Evolutionary conservation across 2,113 vertebrate species (phyloP).

Genomic region (Cyanoderma ruficeps): DNA sequence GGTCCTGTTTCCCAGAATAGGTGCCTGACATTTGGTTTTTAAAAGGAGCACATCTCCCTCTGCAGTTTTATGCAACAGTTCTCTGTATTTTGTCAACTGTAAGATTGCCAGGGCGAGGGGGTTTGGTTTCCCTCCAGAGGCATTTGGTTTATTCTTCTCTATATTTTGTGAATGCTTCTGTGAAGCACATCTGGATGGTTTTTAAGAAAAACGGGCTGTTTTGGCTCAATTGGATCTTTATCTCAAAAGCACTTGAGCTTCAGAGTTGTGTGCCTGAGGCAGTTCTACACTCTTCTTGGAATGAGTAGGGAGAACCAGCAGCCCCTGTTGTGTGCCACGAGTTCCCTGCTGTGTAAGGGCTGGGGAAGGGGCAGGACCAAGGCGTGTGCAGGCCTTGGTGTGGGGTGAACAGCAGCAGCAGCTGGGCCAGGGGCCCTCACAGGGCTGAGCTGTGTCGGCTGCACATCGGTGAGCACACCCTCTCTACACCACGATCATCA

Average conservation of each 20-base stretch:
- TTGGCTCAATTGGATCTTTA: background rate
- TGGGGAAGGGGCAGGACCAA: background rate
- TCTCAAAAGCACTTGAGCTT: background rate
- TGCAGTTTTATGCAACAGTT: background rate
- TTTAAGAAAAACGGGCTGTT: background rate
- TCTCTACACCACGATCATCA: fast-evolving
- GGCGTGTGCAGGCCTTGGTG: fast-evolving
- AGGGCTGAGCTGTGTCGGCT: too few species aligned
- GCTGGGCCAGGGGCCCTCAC: background rate
- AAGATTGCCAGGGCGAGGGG: background rate
- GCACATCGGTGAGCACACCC: fast-evolving
- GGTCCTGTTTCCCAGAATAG: background rate
- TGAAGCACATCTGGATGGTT: background rate
- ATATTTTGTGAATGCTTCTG: background rate
- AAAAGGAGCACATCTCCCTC: background rate
- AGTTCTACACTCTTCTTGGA: background rate
- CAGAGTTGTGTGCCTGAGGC: background rate
- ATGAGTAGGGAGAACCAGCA: fast-evolving
- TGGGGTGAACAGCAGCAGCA: background rate
- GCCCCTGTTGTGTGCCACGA: background rate
- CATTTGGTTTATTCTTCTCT: background rate
- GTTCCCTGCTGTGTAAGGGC: background rate
- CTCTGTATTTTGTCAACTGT: background rate
- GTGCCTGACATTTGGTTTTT: background rate
- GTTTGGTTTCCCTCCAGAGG: background rate